Conservation (phyloP, 1,140 invertebrate species). For the Drosophila mojavensis region DNA sequence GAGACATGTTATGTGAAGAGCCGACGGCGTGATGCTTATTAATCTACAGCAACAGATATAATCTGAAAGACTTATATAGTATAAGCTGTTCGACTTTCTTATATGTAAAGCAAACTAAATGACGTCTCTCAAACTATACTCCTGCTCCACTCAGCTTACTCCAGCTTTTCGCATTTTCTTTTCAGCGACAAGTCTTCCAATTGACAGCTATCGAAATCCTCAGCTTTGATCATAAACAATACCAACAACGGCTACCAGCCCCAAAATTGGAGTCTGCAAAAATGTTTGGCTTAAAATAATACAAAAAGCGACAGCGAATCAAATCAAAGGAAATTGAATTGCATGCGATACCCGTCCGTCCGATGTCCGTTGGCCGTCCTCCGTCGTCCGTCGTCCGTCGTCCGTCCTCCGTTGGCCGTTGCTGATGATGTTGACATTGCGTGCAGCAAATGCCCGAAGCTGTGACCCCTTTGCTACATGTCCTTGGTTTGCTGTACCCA, state of each 20-base stretch:
- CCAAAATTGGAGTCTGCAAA: conserved; percentile 1
- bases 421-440: conserved; percentile 75
- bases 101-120: too few species aligned
- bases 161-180: not conserved
- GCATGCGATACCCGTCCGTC: conserved; percentile 43
- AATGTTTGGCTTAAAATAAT: conserved; percentile 50
- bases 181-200: not conserved
- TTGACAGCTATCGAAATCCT: not conserved
- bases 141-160: too few species aligned
- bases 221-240: too few species aligned
- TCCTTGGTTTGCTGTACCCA: conserved; percentile 9
- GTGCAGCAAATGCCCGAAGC: conserved; percentile 65
- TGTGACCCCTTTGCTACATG: conserved; percentile 24
- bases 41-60: too few species aligned
- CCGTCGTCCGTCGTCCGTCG: too few species aligned
- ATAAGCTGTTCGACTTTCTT: too few species aligned
- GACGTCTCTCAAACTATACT: too few species aligned
- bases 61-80: too few species aligned
- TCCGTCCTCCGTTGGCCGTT: not conserved
- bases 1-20: too few species aligned
- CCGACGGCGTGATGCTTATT: too few species aligned
- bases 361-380: not conserved
- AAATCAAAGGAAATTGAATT: conserved; percentile 75
- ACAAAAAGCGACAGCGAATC: conserved; percentile 50
- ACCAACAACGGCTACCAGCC: not conserved